Conservation (phyloP, 2,888 invertebrate genomes). For the Fissipunctia ypsillon region DNA sequence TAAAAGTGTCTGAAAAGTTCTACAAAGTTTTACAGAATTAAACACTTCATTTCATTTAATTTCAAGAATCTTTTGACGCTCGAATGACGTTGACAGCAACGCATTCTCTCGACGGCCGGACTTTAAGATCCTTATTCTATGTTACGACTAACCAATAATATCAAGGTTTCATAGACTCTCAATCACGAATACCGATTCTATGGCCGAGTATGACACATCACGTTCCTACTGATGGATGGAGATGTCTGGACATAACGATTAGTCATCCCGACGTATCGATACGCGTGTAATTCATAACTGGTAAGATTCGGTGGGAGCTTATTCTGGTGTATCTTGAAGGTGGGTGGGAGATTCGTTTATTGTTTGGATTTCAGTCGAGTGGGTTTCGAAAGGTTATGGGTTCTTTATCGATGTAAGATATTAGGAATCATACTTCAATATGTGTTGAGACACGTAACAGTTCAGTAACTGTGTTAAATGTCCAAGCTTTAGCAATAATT, state of each 20-base stretch:
- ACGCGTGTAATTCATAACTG: constrained; percentile 73
- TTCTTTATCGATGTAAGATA: neutral
- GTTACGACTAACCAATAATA: constrained; percentile 61
- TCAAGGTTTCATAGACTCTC: constrained; percentile 76
- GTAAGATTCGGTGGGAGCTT: constrained; percentile 47
- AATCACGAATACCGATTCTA: constrained; percentile 71
- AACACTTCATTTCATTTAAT: too few relatives aligned
- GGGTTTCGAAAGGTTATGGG: too few relatives aligned
- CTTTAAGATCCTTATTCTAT: constrained; percentile 16
- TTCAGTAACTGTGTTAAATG: neutral
- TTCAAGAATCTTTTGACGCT: too few relatives aligned
- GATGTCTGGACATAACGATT: constrained; percentile 80
- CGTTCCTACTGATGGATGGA: constrained; percentile 79
- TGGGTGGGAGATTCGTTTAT: neutral
- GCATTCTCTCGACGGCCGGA: too few relatives aligned
- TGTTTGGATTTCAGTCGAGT: neutral
- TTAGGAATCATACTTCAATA: neutral
- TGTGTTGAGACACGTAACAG: neutral
- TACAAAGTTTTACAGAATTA: too few relatives aligned
- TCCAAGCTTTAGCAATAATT: neutral
- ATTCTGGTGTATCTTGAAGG: constrained; percentile 46
- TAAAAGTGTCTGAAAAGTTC: too few relatives aligned
- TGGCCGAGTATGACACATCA: constrained; percentile 79
- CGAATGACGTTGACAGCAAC: too few relatives aligned
- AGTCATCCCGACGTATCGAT: constrained; percentile 75